These are phyloP conservation scores for Chaunax sp. DNA, from an alignment of 2,797 vertebrate species.

Conservation along the genomic window DNA sequence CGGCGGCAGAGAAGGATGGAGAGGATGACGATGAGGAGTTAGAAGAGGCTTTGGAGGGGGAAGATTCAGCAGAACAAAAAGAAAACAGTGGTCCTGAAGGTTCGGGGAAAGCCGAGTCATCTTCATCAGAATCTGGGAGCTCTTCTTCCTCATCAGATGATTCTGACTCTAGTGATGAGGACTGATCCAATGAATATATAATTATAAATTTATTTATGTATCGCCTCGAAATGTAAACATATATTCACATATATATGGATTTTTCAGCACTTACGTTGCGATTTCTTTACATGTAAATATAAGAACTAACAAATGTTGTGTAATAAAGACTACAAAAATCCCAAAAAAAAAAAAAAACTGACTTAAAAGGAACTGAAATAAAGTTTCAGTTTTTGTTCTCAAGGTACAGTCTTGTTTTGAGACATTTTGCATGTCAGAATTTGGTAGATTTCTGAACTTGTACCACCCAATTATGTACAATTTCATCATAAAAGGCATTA, in stretches of 20 bases:
- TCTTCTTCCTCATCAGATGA: conserved; percentile 91
- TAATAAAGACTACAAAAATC: conserved; percentile 83
- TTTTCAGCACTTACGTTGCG: conserved; percentile 86
- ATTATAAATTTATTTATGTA: conserved; percentile 89
- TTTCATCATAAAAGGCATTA: conserved; percentile 97
- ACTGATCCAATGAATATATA: conserved; percentile 87
- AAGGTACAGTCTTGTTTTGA: conserved; percentile 97
- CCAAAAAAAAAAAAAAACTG: conserved; percentile 65
- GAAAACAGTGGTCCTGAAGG: conserved; percentile 96
- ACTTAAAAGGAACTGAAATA: conserved; percentile 90
- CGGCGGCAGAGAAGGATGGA: conserved; percentile 79
- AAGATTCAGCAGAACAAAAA: conserved; percentile 89
- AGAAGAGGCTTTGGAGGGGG: conserved; percentile 83
- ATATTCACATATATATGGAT: conserved; percentile 86
- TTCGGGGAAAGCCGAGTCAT: conserved; percentile 93
- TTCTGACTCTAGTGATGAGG: conserved; percentile 96
- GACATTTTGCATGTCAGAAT: conserved; percentile 99
- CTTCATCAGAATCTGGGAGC: conserved; percentile 92
- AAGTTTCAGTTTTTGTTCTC: conserved; percentile 97
- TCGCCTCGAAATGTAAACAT: conserved; percentile 83
- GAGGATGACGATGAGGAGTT: conserved; percentile 82
- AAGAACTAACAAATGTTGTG: conserved; percentile 90
- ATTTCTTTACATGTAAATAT: conserved; percentile 97
- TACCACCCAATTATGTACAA: conserved; percentile 96
- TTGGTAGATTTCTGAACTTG: conserved; percentile 94